Conservation (phyloP, 2,113 vertebrate species). For the Copsychus sechellarum region DNA sequence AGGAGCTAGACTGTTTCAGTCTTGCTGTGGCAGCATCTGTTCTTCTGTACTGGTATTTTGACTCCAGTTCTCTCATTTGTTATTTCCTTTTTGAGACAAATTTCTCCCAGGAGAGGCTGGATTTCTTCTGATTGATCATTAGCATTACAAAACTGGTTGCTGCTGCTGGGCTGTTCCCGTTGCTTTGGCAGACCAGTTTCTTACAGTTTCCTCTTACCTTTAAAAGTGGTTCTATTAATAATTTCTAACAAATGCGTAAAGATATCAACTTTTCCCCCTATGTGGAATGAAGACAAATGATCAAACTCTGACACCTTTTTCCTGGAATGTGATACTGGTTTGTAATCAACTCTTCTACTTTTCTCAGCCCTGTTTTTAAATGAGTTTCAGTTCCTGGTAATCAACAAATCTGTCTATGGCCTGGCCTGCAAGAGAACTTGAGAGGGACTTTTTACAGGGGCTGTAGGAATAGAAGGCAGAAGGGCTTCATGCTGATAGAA, state of each 20-base stretch:
- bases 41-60: background rate
- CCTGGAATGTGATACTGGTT: background rate
- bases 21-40: background rate
- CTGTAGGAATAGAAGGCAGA: background rate
- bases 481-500: background rate
- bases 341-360: background rate
- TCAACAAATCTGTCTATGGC: background rate
- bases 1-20: background rate
- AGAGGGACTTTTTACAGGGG: background rate
- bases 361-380: background rate
- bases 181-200: background rate
- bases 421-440: background rate
- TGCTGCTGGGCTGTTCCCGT: background rate
- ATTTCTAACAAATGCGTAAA: background rate
- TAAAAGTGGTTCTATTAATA: background rate
- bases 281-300: background rate
- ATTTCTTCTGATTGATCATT: background rate
- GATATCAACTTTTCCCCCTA: background rate
- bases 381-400: background rate
- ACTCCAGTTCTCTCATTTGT: background rate
- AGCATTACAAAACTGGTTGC: background rate
- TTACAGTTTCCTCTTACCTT: background rate
- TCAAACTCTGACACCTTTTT: background rate
- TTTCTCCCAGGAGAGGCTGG: background rate
- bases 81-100: slow-evolving; percentile 8